Percentiles rank a stretch among this genome's conserved stretches.
These are phyloP conservation scores for Actinernus sp. DNA, from an alignment of 92 coral and sea anemone genomes.

Conservation along the genomic window DNA sequence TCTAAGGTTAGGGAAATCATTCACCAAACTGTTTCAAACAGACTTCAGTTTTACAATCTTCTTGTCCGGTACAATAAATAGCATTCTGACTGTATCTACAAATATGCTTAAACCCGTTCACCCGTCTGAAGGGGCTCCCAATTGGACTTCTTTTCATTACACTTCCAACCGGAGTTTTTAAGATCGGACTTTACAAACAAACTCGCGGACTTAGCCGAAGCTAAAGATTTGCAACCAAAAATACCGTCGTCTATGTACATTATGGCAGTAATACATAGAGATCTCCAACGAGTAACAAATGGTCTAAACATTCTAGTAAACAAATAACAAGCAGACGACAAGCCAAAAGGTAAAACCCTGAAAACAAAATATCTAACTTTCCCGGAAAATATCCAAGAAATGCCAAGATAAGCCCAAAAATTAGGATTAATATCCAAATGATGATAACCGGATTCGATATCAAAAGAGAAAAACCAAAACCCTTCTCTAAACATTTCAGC, in stretches of 20 bases:
- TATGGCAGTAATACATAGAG: slow-evolving; percentile 8
- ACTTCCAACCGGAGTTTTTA: slow-evolving; percentile 22
- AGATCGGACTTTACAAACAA: slow-evolving; percentile 4
- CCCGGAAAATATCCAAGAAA: slow-evolving; percentile 27
- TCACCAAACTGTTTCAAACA: slow-evolving; percentile 5
- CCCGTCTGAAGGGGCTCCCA: slow-evolving; percentile 43
- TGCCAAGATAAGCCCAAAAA: slow-evolving; percentile 42
- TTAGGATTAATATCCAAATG: slow-evolving; percentile 32
- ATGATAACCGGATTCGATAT: slow-evolving; percentile 60
- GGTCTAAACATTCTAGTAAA: slow-evolving; percentile 61
- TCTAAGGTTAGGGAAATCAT: slow-evolving; percentile 35
- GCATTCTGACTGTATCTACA: slow-evolving; percentile 29
- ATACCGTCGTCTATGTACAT: slow-evolving; percentile 59
- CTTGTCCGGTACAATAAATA: slow-evolving; percentile 36
- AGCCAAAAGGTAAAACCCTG: slow-evolving; percentile 48
- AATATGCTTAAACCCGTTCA: slow-evolving; percentile 40
- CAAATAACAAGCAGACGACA: slow-evolving; percentile 62
- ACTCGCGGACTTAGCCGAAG: slow-evolving; percentile 1
- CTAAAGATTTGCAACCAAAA: not conserved
- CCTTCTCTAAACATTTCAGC: slow-evolving; percentile 43
- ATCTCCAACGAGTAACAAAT: slow-evolving; percentile 53
- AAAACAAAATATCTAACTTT: slow-evolving; percentile 36
- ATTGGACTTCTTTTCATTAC: slow-evolving; percentile 5
- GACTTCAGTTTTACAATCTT: slow-evolving; percentile 27
- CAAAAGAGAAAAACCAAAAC: slow-evolving; percentile 56